Conservation (phyloP, 2,113 vertebrate genomes). For the Nesogale talazaci region DNA sequence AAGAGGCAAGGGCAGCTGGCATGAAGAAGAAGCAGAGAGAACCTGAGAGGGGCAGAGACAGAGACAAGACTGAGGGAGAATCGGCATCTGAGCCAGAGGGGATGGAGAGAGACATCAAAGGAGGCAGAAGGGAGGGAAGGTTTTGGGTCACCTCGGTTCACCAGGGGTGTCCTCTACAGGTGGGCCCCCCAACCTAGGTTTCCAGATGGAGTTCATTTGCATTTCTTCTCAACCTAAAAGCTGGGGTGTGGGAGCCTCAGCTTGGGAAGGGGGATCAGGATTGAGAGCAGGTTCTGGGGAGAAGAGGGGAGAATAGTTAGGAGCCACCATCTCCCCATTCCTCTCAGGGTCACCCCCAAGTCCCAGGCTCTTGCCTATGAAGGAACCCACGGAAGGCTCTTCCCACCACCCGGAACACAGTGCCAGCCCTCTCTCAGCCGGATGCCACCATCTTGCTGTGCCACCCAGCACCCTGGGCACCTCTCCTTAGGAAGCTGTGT, state of each 20-base stretch:
- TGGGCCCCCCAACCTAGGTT: neutral
- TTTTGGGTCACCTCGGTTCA: accelerated
- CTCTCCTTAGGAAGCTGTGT: neutral
- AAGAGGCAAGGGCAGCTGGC: neutral
- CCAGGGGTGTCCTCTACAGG: neutral
- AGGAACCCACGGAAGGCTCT: neutral
- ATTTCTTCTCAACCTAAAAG: neutral
- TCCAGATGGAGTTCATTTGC: neutral
- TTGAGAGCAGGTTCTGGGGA: neutral
- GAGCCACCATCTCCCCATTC: too few species aligned
- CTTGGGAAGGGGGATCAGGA: neutral
- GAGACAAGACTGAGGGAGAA: neutral
- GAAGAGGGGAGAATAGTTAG: neutral
- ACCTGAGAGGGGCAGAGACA: neutral
- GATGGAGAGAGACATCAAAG: neutral
- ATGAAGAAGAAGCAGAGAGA: neutral
- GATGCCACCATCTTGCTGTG: neutral
- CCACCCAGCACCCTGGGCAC: neutral
- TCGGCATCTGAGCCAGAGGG: neutral
- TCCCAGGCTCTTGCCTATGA: neutral
- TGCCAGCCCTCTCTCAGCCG: neutral
- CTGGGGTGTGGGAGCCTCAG: neutral
- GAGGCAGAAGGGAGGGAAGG: too few species aligned
- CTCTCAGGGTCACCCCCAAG: neutral
- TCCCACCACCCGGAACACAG: neutral